A percentile compares a stretch with the other conserved stretches of the same genome.
Evolutionary conservation across 2,797 vertebrate species (phyloP).

Genomic region (Pseudochirops cupreus): DNA sequence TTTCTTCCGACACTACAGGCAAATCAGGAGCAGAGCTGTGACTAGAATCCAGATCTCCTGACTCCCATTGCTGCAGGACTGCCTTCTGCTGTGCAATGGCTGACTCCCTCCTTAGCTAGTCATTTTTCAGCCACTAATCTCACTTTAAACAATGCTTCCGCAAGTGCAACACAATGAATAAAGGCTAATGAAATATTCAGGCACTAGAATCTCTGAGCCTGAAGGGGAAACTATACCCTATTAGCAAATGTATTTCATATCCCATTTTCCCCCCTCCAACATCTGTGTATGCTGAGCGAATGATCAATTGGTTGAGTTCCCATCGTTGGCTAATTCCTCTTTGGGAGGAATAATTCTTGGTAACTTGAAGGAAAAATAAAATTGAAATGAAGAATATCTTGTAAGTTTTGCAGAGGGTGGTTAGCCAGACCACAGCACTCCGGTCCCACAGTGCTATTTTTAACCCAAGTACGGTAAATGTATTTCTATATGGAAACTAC

Average conservation of each 20-base stretch:
- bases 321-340: slow-evolving; percentile 61
- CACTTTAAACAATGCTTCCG: slow-evolving; percentile 60
- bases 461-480: slow-evolving; percentile 74
- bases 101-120: neutral
- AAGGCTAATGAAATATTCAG: slow-evolving; percentile 21
- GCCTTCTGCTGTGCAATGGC: neutral
- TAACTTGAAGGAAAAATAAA: slow-evolving; percentile 73
- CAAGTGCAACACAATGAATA: slow-evolving; percentile 53
- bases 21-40: neutral
- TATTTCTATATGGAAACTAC: slow-evolving; percentile 72
- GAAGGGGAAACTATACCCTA: neutral
- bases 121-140: neutral
- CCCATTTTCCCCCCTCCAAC: slow-evolving; percentile 7
- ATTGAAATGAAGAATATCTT: slow-evolving; percentile 78
- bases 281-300: neutral
- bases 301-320: neutral
- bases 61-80: neutral
- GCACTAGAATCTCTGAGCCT: neutral
- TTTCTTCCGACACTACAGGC: neutral
- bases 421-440: slow-evolving; percentile 14
- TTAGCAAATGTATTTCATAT: neutral
- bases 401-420: slow-evolving; percentile 47
- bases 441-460: slow-evolving; percentile 72
- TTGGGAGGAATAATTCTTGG: slow-evolving; percentile 79
- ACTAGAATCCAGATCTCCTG: neutral